Base-by-base conservation (phyloP, 2,113 vertebrate species). In the Trinectes maculatus region DNA sequence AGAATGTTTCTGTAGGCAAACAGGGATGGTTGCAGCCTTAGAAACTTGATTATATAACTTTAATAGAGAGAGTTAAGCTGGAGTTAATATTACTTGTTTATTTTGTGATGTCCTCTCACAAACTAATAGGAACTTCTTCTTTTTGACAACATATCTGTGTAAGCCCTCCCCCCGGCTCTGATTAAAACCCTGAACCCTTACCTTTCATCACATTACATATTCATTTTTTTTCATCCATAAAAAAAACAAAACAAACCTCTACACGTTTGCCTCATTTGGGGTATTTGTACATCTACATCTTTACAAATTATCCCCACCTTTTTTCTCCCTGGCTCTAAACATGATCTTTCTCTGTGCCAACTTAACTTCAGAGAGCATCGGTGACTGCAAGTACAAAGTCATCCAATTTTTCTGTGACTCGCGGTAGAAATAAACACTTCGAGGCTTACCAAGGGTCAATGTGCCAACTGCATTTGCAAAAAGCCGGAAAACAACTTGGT, bases 31-130 rank as follows among this genome's bases (percentile, higher is more conserved):
- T n/a, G n/a, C n/a, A n/a, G n/a, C n/a, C n/a, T n/a, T n/a, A n/a
- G n/a, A n/a, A n/a, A n/a, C 71, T 63, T 54, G 55, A 78, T 84
- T 59, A 58, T 46, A 51, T 28, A 51, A 74, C 25, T 80, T 10
- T 77, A 64, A 56, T 71, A 65, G 43, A 28, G 40, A 59, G 34
- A 84, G 60, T 57, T 18, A 74, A 59, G 55, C 48, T 9, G 18
- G 67, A 8, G 10, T 19, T 7, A 28, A 58, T 74, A 52, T 60
- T 52, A 71, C 64, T 56, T 3, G 7, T 61, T 64, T 49, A 9
- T 19, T 47, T 37, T 46, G 36, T 60, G 36, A 63, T 47, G 26
- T 61, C 18, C 13, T 42, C 29, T 49, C 24, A 25, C 39, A 55
- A 36, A 51, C 51, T 46, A 48, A 60, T 5, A 31, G 6, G 28